Conservation (phyloP, 2,888 invertebrate genomes). For the Augochlorella aurata region DNA sequence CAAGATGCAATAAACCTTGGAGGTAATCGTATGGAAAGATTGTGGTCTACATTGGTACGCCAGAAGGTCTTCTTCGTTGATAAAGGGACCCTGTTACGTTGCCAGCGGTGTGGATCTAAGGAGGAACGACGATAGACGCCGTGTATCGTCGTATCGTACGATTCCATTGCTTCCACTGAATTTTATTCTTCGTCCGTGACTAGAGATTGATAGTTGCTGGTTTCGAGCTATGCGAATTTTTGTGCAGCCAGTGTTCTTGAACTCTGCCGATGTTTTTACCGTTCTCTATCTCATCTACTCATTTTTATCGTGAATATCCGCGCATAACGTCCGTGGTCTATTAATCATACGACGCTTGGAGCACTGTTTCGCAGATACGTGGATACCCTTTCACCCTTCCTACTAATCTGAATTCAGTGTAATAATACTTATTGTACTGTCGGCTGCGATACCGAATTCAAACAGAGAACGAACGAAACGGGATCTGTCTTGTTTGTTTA, state of each 20-base stretch:
- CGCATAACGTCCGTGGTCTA: background rate
- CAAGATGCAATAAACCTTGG: too few species aligned
- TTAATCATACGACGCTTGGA: constrained; percentile 1
- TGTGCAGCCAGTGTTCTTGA: background rate
- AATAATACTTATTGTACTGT: background rate
- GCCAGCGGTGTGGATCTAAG: too few species aligned
- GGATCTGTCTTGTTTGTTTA: background rate
- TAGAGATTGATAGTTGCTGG: background rate
- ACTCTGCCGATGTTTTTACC: background rate
- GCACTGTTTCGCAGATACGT: background rate
- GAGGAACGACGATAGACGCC: too few species aligned
- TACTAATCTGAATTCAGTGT: background rate
- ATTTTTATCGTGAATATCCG: background rate
- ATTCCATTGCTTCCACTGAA: background rate
- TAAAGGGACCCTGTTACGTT: too few species aligned
- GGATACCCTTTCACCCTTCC: constrained; percentile 12
- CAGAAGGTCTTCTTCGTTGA: background rate
- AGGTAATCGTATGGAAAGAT: background rate
- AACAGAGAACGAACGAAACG: background rate
- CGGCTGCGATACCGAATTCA: background rate
- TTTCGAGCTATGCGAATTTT: background rate
- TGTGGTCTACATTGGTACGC: background rate
- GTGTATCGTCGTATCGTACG: too few species aligned
- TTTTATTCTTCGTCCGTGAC: background rate
- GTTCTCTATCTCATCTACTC: constrained; percentile 2